These are phyloP conservation scores for Drosophila baimaii DNA, from an alignment of 1,140 invertebrate species.

Conservation along the genomic window DNA sequence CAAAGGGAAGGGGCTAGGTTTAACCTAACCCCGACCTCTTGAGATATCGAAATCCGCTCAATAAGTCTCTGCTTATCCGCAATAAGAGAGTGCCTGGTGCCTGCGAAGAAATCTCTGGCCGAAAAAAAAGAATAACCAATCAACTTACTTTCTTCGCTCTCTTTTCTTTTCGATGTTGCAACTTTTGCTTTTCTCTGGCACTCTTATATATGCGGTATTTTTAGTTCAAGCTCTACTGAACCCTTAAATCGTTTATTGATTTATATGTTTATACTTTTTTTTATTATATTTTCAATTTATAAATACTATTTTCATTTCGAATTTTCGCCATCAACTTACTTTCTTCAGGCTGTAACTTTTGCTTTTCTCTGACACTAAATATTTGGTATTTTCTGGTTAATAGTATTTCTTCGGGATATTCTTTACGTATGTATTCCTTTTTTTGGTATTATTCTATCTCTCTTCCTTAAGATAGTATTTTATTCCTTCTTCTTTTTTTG, in stretches of 20 bases:
- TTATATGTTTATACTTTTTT: not conserved
- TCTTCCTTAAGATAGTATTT: constrained; percentile 14
- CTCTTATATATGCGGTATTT: constrained; percentile 2
- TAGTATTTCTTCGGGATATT: constrained; percentile 18
- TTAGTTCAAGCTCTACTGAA: not conserved
- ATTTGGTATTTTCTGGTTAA: constrained; percentile 15
- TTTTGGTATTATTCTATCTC: constrained; percentile 27
- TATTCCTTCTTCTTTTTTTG: constrained; percentile 3
- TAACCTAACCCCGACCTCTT: constrained; percentile 32
- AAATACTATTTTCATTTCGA: not conserved
- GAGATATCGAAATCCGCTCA: constrained; percentile 8
- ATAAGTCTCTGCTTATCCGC: constrained; percentile 26
- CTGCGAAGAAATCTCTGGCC: constrained; percentile 14
- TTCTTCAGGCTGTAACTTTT: constrained; percentile 43
- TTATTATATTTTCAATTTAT: not conserved
- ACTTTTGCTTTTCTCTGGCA: constrained; percentile 41
- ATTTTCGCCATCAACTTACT: constrained; percentile 2
- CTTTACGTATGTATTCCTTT: not conserved
- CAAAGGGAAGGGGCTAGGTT: constrained; percentile 18
- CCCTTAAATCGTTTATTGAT: not conserved
- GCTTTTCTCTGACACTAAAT: constrained; percentile 29
- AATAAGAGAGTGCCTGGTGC: not conserved
- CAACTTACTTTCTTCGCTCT: constrained; percentile 72
- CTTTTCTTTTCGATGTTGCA: constrained; percentile 44
- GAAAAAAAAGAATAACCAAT: constrained; percentile 42